Base-by-base conservation (phyloP, 2,113 vertebrate species). In the Calidris pygmaea region DNA sequence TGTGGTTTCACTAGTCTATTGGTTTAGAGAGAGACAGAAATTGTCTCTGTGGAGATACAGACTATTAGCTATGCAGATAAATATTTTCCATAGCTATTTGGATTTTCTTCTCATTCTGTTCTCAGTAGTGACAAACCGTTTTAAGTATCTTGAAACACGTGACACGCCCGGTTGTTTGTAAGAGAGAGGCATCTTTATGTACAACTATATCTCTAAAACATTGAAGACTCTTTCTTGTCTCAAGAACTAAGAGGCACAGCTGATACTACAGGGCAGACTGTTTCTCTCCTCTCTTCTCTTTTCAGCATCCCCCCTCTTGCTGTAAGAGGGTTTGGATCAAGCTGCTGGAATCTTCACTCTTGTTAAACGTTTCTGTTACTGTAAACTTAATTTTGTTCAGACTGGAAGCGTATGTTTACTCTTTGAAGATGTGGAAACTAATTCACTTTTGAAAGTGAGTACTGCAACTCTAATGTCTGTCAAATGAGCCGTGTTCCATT, bases 111-210 rank as follows among this genome's bases (percentile, higher is more conserved):
- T 35, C 30, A 39, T 41, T 91, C 12, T 23, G 7, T 73, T 80
- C 15, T 55, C 12, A 29, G 13, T 41, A 65, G 13, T 62, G 27
- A 56, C 24, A 87, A 72, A 39, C 7, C 19, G 2, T 6, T 72
- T 43, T 16, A 41, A 35, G 13, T 30, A 20, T 34, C 17, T n/a
- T 81, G 77, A 89, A 93, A 21, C 15, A 53, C 5, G 9, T 5
- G 3, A 12, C 12, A 48, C 1, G 5, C 3, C 7, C 1, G 0
- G 3, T 11, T 65, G 12, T 26, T 95, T 62, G 7, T 52, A 30
- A 67, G 37, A 77, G 3, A 62, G 3, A 62, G 6, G 34, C 6
- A 34, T 16, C 7, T 75, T 83, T 79, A 30, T 23, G 53, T 92
- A 32, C 15, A 55, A 2, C 27, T 68, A 2, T 26, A 8, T 27